These are phyloP conservation scores for Planiliza haematocheilus DNA, from an alignment of 2,113 vertebrate species.

Conservation along the genomic window DNA sequence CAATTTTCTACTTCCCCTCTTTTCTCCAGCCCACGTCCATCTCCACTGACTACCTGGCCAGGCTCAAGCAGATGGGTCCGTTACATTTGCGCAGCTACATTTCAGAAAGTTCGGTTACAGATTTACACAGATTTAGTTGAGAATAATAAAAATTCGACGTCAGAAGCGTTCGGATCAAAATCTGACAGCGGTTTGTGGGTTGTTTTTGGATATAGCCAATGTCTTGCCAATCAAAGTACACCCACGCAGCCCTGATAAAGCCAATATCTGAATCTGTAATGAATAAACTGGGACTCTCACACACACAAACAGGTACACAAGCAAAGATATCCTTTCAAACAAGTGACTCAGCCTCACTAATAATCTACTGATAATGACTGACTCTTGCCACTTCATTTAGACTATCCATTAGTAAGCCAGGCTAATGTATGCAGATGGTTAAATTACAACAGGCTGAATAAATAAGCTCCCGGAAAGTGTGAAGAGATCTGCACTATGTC, in stretches of 20 bases:
- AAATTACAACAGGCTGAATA: constrained; percentile 19
- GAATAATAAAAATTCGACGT: too few species aligned
- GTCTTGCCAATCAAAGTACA: constrained; percentile 19
- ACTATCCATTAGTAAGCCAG: background rate
- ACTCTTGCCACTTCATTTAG: constrained; percentile 3
- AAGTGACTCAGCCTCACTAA: background rate
- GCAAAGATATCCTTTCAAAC: background rate
- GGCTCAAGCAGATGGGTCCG: too few species aligned
- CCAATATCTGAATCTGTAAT: background rate
- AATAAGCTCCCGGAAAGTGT: background rate
- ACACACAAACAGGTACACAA: background rate
- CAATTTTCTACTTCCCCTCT: too few species aligned
- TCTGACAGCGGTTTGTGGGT: too few species aligned
- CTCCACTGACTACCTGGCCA: too few species aligned
- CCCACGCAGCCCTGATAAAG: constrained; percentile 9
- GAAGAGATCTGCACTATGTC: background rate
- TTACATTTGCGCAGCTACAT: too few species aligned
- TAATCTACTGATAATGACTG: background rate
- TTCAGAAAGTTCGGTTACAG: too few species aligned
- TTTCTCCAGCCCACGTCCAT: too few species aligned
- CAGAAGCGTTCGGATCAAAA: too few species aligned
- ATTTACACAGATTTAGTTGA: too few species aligned
- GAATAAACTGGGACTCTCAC: background rate
- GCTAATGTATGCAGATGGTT: background rate
- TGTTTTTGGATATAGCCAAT: constrained; percentile 2